Evolutionary conservation across 2,113 vertebrate genomes (phyloP).

Genomic region (Pungitius pungitius): DNA sequence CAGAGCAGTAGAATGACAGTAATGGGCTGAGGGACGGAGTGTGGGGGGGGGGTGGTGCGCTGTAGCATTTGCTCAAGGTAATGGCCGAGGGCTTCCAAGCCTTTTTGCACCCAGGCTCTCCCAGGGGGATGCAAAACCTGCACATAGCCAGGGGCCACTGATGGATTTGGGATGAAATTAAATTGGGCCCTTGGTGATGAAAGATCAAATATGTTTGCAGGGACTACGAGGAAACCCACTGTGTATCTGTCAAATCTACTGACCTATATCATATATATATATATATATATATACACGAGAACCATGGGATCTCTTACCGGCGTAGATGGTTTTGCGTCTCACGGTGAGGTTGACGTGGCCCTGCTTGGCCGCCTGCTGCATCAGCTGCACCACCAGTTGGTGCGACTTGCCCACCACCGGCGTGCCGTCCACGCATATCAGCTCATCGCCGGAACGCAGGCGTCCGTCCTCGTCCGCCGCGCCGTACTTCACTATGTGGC

Average conservation of each 20-base stretch:
- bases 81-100: neutral
- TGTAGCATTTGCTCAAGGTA: neutral
- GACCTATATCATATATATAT: neutral
- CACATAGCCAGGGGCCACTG: slow-evolving; percentile 17
- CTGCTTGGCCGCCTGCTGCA: slow-evolving; percentile 99
- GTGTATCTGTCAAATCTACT: neutral
- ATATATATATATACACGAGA: too few relatives aligned
- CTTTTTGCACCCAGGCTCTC: slow-evolving; percentile 31
- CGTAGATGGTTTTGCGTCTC: slow-evolving; percentile 91
- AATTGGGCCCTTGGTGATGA: slow-evolving; percentile 4
- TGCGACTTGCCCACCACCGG: slow-evolving; percentile 97
- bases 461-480: slow-evolving; percentile 96
- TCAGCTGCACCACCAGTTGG: slow-evolving; percentile 97
- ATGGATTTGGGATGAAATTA: slow-evolving; percentile 29
- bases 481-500: slow-evolving; percentile 97
- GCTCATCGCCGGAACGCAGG: slow-evolving; percentile 94
- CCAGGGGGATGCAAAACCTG: slow-evolving; percentile 10
- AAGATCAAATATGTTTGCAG: neutral
- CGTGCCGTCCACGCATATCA: slow-evolving; percentile 96
- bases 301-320: slow-evolving; percentile 77
- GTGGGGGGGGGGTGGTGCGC: neutral
- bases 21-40: neutral
- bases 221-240: neutral
- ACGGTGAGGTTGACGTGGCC: slow-evolving; percentile 98
- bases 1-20: slow-evolving; percentile 1